Evolutionary conservation across 2,888 invertebrate genomes (phyloP).

Genomic region (Linhomoeus sp.): DNA sequence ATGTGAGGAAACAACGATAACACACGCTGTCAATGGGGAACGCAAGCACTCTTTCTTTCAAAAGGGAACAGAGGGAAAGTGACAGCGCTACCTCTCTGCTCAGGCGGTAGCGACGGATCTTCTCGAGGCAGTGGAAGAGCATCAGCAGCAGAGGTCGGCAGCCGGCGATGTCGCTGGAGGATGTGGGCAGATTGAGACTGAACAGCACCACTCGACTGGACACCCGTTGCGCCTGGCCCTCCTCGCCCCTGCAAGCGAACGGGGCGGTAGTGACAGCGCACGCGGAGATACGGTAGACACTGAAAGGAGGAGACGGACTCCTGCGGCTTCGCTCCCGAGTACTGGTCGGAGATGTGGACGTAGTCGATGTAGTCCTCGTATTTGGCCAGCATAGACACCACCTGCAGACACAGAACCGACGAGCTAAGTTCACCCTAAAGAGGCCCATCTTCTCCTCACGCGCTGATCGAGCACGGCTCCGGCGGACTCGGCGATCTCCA

Average conservation of each 20-base stretch:
- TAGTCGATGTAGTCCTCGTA: conserved; percentile 69
- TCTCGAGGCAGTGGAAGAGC: conserved; percentile 78
- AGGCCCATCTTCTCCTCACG: conserved; percentile 13
- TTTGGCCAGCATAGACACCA: conserved; percentile 36
- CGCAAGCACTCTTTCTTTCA: too few relatives aligned
- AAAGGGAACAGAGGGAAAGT: too few relatives aligned
- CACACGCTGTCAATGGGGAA: too few relatives aligned
- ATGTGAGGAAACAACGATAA: too few relatives aligned
- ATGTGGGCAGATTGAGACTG: conserved; percentile 43
- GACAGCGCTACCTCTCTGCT: conserved; percentile 91
- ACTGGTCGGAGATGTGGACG: conserved; percentile 92
- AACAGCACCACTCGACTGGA: conserved; percentile 59
- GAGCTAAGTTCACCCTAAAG: not conserved
- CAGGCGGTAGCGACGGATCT: conserved; percentile 54
- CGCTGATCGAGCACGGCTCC: conserved; percentile 61
- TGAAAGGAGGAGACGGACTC: conserved; percentile 45
- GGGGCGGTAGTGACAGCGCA: not conserved
- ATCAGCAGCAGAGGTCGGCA: conserved; percentile 61
- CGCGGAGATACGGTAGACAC: not conserved
- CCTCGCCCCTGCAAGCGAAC: conserved; percentile 29
- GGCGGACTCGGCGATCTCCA: conserved; percentile 73
- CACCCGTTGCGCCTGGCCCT: conserved; percentile 25
- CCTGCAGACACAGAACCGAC: conserved; percentile 11
- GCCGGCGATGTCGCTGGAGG: conserved; percentile 43
- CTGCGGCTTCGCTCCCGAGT: conserved; percentile 60